Conservation (phyloP, 2,797 vertebrate species). For the Heteromormyrus szaboi region DNA sequence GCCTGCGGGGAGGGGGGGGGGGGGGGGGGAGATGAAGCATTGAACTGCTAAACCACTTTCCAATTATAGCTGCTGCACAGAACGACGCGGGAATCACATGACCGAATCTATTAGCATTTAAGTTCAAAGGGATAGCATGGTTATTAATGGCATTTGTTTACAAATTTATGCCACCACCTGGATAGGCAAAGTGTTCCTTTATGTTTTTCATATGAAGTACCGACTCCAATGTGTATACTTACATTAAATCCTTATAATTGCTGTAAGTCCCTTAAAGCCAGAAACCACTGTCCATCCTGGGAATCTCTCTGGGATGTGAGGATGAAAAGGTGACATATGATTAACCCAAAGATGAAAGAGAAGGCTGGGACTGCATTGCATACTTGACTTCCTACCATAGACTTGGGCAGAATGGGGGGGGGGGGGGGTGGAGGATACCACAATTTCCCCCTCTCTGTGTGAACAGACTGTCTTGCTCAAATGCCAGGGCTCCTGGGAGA, state of each 20-base stretch:
- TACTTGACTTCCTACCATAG: background rate
- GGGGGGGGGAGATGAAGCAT: background rate
- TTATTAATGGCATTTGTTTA: constrained; percentile 20
- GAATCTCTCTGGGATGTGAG: background rate
- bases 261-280: background rate
- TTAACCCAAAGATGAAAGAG: background rate
- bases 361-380: background rate
- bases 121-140: constrained; percentile 14
- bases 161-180: constrained; percentile 12
- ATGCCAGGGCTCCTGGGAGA: background rate
- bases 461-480: background rate
- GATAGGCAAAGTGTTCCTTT: background rate
- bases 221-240: background rate
- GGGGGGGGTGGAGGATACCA: background rate
- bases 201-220: background rate
- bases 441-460: background rate
- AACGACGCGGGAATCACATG: constrained; percentile 2
- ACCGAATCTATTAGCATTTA: constrained; percentile 26
- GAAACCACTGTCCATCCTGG: background rate
- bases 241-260: background rate
- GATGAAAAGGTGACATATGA: background rate
- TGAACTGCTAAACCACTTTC: background rate
- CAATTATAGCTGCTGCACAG: background rate
- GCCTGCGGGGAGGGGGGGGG: background rate
- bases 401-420: background rate